A percentile compares a stretch with the other conserved stretches of the same genome.
phyloP scores from a whole-genome alignment of 2,797 vertebrate species.

The Graptemys geographica region DNA sequence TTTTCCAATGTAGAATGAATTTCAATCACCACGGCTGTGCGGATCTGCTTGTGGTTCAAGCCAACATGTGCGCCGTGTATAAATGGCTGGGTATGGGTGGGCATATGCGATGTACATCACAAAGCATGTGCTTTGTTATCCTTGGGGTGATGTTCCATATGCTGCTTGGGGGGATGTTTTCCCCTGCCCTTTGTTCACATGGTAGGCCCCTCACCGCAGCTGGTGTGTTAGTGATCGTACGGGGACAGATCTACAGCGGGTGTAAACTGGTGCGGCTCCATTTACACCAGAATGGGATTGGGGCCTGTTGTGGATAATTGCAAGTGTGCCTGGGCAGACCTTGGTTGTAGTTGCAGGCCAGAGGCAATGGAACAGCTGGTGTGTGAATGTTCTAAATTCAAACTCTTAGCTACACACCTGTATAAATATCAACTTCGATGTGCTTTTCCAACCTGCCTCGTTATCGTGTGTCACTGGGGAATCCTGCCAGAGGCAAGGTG shows the following conservation, averaged over 20 bases:
- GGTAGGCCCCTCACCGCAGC: background rate
- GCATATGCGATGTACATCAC: background rate
- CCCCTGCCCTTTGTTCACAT: background rate
- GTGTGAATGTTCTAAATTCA: background rate
- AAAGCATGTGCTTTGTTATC: background rate
- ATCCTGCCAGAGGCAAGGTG: background rate
- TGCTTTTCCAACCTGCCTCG: background rate
- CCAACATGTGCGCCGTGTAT: background rate
- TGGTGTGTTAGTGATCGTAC: background rate
- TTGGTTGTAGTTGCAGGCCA: background rate
- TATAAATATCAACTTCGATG: background rate
- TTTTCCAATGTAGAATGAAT: background rate
- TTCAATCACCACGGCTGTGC: background rate
- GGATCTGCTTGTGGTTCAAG: background rate
- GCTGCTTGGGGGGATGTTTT: background rate
- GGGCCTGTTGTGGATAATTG: background rate
- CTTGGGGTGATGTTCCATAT: background rate
- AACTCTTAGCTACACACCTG: background rate
- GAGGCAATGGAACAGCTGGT: background rate
- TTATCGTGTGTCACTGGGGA: background rate
- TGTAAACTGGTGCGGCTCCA: background rate
- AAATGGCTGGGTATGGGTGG: background rate
- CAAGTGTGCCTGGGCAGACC: background rate
- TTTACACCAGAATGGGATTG: background rate
- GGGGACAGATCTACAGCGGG: background rate